Percentiles rank a stretch among this genome's conserved stretches.
Conservation (phyloP, 2,797 vertebrate genomes). For the Yasuhikotakia modesta region DNA sequence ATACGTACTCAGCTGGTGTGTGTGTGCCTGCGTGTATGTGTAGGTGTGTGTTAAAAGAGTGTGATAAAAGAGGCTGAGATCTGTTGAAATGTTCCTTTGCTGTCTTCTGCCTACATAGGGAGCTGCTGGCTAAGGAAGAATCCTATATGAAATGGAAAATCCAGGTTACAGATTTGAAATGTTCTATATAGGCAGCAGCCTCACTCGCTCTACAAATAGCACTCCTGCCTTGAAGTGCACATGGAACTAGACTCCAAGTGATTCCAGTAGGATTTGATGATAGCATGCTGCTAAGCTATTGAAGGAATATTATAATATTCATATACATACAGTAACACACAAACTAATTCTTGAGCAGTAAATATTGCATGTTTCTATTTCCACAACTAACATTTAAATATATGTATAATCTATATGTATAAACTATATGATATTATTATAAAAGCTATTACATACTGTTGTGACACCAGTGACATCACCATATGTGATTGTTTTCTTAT, state of each 20-base stretch:
- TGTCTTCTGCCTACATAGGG: not conserved
- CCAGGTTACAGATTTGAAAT: not conserved
- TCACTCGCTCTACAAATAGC: not conserved
- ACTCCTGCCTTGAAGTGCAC: not conserved
- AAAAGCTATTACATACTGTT: not conserved
- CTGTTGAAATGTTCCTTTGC: not conserved
- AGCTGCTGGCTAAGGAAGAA: not conserved
- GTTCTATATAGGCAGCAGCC: not conserved
- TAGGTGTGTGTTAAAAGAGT: conserved; percentile 12
- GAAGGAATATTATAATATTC: no score
- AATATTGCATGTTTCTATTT: no score
- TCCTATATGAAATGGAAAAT: not conserved
- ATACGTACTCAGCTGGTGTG: conserved; percentile 10
- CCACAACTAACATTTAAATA: no score
- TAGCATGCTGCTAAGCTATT: not conserved
- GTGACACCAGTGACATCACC: not conserved
- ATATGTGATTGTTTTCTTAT: not conserved
- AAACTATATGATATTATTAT: no score
- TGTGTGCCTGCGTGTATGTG: conserved; percentile 8
- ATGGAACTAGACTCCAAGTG: not conserved
- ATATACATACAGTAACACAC: no score
- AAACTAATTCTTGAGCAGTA: no score
- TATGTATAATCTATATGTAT: no score
- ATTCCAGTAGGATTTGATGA: not conserved
- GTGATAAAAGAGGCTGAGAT: not conserved